A percentile compares a stretch with the other conserved stretches of the same genome.
These are phyloP conservation scores for Seira sanloemensis DNA, from an alignment of 2,888 invertebrate species.

Conservation along the genomic window DNA sequence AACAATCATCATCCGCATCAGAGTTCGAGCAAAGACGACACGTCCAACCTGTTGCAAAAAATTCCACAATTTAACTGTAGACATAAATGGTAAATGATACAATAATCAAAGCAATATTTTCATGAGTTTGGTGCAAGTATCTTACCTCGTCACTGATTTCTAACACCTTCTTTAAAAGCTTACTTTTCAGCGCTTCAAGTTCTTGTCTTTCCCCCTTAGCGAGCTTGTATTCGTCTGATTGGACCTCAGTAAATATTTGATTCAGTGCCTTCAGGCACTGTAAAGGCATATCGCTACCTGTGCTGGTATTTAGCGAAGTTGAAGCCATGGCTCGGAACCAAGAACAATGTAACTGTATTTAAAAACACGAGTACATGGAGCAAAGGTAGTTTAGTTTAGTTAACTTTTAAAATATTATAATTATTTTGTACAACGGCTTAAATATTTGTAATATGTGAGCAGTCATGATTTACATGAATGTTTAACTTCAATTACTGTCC, in stretches of 20 bases:
- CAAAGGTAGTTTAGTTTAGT: too few species aligned
- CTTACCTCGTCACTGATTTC: constrained; percentile 19
- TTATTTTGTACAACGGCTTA: too few species aligned
- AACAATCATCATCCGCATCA: constrained; percentile 47
- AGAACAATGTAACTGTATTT: background rate
- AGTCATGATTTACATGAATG: too few species aligned
- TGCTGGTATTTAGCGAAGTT: constrained; percentile 17
- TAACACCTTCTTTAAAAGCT: constrained; percentile 21
- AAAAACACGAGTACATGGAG: background rate
- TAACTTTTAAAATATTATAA: too few species aligned
- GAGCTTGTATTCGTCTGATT: constrained; percentile 3
- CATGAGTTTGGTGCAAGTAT: background rate
- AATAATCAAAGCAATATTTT: background rate
- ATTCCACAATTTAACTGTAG: background rate
- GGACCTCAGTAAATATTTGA: constrained; percentile 30
- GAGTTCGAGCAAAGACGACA: constrained; percentile 25
- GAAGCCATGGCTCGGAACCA: background rate
- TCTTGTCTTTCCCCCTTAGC: background rate
- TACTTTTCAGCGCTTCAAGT: constrained; percentile 7
- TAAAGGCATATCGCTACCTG: background rate
- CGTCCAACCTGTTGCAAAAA: constrained; percentile 20
- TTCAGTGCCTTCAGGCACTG: background rate
- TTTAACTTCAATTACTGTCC: too few species aligned
- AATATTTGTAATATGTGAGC: too few species aligned
- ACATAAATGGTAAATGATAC: background rate